Conservation (phyloP, 2,797 vertebrate genomes). For the Tympanoctomys barrerae region DNA sequence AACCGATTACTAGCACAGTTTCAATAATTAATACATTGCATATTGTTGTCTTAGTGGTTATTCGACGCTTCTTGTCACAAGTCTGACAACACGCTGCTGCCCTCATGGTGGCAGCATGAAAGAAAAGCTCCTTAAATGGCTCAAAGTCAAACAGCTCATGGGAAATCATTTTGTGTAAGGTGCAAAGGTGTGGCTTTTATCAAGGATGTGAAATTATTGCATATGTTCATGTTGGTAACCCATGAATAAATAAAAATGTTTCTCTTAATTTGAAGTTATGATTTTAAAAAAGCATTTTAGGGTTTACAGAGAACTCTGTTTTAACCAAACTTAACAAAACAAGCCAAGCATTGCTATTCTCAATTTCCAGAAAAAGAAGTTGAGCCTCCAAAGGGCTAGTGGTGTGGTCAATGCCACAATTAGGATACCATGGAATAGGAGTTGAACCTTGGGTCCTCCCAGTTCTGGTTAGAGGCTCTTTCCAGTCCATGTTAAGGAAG, state of each 20-base stretch:
- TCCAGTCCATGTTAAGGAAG: neutral
- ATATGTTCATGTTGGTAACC: neutral
- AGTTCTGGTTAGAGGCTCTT: neutral
- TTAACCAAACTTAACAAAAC: neutral
- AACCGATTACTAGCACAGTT: no score
- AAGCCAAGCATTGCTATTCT: neutral
- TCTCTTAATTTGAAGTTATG: neutral
- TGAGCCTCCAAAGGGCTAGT: neutral
- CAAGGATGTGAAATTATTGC: slow-evolving; percentile 15
- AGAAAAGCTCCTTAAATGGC: neutral
- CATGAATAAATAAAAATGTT: neutral
- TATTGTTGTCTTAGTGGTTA: no score
- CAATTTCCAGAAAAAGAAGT: slow-evolving; percentile 29
- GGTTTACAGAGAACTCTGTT: neutral
- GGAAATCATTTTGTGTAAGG: neutral
- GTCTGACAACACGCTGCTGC: neutral
- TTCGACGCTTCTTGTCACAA: neutral
- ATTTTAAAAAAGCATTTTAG: neutral
- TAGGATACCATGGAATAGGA: neutral
- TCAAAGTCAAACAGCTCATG: slow-evolving; percentile 6
- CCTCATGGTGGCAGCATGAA: neutral
- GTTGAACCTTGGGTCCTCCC: neutral
- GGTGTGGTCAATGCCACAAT: neutral
- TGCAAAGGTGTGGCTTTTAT: neutral
- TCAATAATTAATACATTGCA: no score